Evolutionary conservation across 2,113 vertebrate genomes (phyloP), one percentile per base, ranked within the genome.

Genomic region (Pluvianellus socialis): DNA sequence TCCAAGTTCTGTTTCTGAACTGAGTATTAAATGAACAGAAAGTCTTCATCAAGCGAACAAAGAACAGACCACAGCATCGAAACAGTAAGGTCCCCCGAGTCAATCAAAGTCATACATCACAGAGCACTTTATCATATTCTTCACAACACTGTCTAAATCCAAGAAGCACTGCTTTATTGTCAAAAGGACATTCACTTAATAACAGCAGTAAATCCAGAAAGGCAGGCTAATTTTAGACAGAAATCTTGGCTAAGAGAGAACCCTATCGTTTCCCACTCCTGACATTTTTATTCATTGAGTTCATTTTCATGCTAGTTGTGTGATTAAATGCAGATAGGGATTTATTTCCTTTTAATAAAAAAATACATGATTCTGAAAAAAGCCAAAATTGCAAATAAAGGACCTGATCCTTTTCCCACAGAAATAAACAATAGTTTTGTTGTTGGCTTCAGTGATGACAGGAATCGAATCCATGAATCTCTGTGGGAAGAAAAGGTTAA

Each of bases 261-360:
- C 95, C 83, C 97, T 98, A 98, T 98, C 97, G 59, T 96, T 98
- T 97, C 97, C 90, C 79, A 85, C 95, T 98, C 93, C 95, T 97
- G 98, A 98, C 97, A 98, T 97, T 98, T 98, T 97, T 98, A 97
- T 97, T 98, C 96, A 97, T 96, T 98, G 97, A 97, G 94, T 98
- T 98, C 96, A 97, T 98, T 98, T 98, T 98, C 92, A 97, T 97
- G 96, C 91, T 97, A 95, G 96, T 96, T 96, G 71, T 97, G 76
- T 98, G 97, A 98, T 98, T 98, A 97, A 98, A 98, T 98, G 95
- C 98, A 97, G 97, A 97, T 94, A 97, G 92, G 95, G 95, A 98
- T 98, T 97, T 98, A 97, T 98, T 98, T 98, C 88, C 96, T 94
- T 97, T 98, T 96, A 97, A 97, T 98, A 97, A 97, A 95, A 96